Base-by-base conservation (phyloP, 2,797 vertebrate species). In the Gambusia yucatana region DNA sequence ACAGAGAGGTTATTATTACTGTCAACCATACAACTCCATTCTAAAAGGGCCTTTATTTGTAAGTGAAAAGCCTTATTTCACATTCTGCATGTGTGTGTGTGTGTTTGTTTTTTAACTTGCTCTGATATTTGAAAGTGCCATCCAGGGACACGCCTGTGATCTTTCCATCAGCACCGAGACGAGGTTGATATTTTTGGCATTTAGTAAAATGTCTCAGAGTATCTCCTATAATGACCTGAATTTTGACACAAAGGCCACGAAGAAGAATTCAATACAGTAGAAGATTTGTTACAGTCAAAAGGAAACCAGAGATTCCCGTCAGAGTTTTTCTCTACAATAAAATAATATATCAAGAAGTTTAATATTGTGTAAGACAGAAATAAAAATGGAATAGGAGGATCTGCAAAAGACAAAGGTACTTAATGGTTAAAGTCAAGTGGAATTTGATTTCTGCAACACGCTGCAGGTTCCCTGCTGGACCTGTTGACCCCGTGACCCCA, bases 1-100 rank as follows among this genome's bases (percentile, higher is more conserved):
- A 57, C 25, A 73, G 44, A 39, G 43, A 52, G 73, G 69, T 76
- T 80, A 76, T 78, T 71, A 78, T 83, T 73, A 78, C 61, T 84
- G 63, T 30, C 71, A 67, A 73, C 55, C 25, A 13, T 69, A 39
- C 61, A 77, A 71, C 47, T 77, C 77, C 22, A 81, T 81, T 67
- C n/a, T 1, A 36, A 65, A 73, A 16, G n/a, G 75, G 46, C 61
- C 76, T 72, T 52, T 52, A 70, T 52, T 6, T 69, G 8, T 22
- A 73, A 73, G n/a, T 16, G 71, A 48, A 57, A 6, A 1, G 39
- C 17, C 72, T 77, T 33, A 50, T 77, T 70, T 76, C 33, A 9
- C 1, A 0, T 9, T 6, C 22, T n/a, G 50, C 2, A 3, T 47
- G 44, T 70, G 17, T 50, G 47, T 43, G 52, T 72, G 48, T 47